Conservation (phyloP, 2,113 vertebrate genomes). For the Platysteira castanea region DNA sequence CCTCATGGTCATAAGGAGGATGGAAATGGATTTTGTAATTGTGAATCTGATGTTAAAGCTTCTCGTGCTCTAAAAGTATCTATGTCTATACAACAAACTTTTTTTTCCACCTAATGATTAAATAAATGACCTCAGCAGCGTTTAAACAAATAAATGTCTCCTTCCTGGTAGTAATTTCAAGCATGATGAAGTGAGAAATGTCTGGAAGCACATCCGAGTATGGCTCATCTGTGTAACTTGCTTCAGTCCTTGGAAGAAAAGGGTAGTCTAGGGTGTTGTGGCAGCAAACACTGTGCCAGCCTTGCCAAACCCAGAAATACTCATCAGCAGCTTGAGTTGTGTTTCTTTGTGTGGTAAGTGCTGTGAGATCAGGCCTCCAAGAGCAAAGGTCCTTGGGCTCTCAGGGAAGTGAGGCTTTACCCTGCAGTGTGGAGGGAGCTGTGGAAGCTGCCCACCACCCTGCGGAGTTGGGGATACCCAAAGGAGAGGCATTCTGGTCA, state of each 20-base stretch:
- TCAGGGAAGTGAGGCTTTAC: not conserved
- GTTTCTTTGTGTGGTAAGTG: not conserved
- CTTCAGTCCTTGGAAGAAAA: not conserved
- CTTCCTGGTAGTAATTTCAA: not conserved
- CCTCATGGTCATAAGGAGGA: not conserved
- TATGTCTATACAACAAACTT: not conserved
- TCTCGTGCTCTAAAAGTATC: not conserved
- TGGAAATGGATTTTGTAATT: not conserved
- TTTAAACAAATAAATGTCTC: not conserved
- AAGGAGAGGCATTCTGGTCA: too few species aligned
- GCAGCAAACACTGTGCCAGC: not conserved
- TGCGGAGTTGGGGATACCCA: not conserved
- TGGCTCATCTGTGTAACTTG: not conserved
- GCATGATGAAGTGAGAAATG: not conserved
- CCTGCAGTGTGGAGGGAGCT: fast-evolving
- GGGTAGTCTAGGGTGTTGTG: not conserved
- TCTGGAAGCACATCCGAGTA: not conserved
- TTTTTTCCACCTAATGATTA: not conserved
- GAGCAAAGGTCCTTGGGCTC: not conserved
- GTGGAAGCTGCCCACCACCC: not conserved
- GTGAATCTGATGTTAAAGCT: not conserved
- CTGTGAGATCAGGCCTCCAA: not conserved
- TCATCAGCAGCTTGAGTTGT: not conserved
- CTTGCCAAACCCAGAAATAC: not conserved
- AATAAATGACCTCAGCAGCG: not conserved